Evolutionary conservation across 2,888 invertebrate genomes (phyloP).

Genomic region (Ectobius pallidus): DNA sequence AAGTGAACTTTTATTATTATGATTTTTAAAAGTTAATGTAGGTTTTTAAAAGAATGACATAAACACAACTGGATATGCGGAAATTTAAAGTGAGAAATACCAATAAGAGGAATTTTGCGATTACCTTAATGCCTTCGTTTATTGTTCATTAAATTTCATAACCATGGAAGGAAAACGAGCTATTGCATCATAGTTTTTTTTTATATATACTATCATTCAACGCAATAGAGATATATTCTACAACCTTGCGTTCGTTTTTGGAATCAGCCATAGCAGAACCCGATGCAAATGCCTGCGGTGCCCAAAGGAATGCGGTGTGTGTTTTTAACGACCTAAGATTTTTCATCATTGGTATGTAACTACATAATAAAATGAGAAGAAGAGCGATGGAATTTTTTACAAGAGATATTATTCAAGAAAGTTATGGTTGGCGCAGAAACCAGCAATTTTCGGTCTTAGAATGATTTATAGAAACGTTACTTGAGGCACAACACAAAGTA

Average conservation of each 20-base stretch:
- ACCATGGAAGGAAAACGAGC: no score
- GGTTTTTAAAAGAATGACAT: no score
- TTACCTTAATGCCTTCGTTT: no score
- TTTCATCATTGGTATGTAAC: background rate
- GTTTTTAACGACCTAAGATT: background rate
- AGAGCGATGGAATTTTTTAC: background rate
- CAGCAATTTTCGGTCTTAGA: conserved; percentile 39
- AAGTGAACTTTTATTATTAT: no score
- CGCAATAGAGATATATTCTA: no score
- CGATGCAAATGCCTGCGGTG: conserved; percentile 11
- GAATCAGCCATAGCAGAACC: background rate
- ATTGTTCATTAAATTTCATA: no score
- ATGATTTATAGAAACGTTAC: conserved; percentile 41
- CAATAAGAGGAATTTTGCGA: no score
- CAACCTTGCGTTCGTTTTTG: background rate
- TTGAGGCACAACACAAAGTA: conserved; percentile 18
- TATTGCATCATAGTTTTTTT: no score
- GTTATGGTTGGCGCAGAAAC: conserved; percentile 21
- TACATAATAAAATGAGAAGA: background rate
- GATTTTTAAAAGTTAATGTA: no score
- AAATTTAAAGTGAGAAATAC: no score
- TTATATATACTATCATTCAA: no score
- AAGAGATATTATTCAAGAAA: background rate
- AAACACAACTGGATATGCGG: no score
- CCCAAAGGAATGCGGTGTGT: background rate